phyloP scores from a whole-genome alignment of 2,888 invertebrate species.

The Sussaba pulchella region DNA sequence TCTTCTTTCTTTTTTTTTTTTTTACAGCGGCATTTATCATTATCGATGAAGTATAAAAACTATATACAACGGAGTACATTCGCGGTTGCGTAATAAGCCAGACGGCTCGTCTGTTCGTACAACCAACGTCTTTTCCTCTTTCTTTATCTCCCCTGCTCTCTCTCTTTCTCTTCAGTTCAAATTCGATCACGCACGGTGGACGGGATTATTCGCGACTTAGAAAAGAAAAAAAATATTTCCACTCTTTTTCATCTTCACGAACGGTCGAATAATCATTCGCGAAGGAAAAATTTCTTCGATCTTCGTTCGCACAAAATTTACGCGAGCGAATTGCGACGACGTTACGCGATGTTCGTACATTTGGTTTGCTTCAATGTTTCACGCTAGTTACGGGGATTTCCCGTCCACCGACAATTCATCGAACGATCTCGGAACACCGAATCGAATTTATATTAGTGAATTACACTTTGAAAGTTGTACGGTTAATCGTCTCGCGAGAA shows the following conservation, averaged over 20 bases:
- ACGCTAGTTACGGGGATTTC: neutral
- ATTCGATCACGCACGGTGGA: slow-evolving; percentile 64
- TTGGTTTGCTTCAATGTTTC: neutral
- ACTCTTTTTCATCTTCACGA: neutral
- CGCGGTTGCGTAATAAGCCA: slow-evolving; percentile 72
- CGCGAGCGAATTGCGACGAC: slow-evolving; percentile 20
- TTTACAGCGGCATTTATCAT: slow-evolving; percentile 72
- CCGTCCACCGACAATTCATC: slow-evolving; percentile 27
- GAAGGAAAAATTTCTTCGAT: neutral
- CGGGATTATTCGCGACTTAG: slow-evolving; percentile 53
- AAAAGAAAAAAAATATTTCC: neutral
- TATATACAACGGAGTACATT: slow-evolving; percentile 79
- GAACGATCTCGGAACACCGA: slow-evolving; percentile 8
- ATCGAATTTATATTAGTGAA: slow-evolving; percentile 16
- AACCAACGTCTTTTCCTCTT: slow-evolving; percentile 22
- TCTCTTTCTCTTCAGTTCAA: slow-evolving; percentile 33
- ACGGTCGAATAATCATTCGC: slow-evolving; percentile 1
- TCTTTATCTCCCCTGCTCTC: neutral
- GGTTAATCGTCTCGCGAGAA: slow-evolving; percentile 21
- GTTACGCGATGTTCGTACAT: neutral
- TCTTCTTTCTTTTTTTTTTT: slow-evolving; percentile 63
- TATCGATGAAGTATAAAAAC: slow-evolving; percentile 81
- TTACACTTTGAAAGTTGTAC: slow-evolving; percentile 37
- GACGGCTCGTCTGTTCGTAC: slow-evolving; percentile 66
- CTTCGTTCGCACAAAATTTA: neutral